Evolutionary conservation across 2,113 vertebrate species (phyloP).

Genomic region (Abramis brama): DNA sequence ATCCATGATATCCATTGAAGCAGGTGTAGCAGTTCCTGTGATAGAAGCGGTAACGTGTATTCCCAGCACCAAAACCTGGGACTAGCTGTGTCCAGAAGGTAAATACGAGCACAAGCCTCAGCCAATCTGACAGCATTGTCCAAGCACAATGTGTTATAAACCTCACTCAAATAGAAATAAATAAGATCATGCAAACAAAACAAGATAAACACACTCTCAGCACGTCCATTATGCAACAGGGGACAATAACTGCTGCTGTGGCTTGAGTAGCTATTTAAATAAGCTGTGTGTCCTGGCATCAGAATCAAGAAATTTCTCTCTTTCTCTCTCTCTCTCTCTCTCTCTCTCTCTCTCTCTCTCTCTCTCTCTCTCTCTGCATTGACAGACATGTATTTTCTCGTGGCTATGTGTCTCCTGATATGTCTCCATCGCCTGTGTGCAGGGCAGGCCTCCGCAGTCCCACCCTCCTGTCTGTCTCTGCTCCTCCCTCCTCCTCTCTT

Average conservation of each 20-base stretch:
- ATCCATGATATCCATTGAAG: constrained; percentile 64
- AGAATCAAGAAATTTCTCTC: constrained; percentile 31
- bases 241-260: constrained; percentile 44
- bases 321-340: constrained; percentile 8
- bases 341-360: constrained; percentile 7
- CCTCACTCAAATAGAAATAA: constrained; percentile 30
- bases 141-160: constrained; percentile 22
- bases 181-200: constrained; percentile 5
- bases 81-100: constrained; percentile 60
- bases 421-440: constrained; percentile 31
- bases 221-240: constrained; percentile 45
- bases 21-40: constrained; percentile 82
- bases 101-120: constrained; percentile 63
- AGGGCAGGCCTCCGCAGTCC: constrained; percentile 6
- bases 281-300: constrained; percentile 35
- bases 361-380: constrained; percentile 22
- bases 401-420: constrained; percentile 42
- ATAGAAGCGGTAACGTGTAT: constrained; percentile 69
- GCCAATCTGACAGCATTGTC: constrained; percentile 41
- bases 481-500: constrained; percentile 37
- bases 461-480: constrained; percentile 21
- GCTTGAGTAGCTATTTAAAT: constrained; percentile 29
- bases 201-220: constrained; percentile 12
- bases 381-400: constrained; percentile 54
- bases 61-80: constrained; percentile 51